phyloP scores from a whole-genome alignment of 2,797 vertebrate species.

The Petrocephalus schoutedeni region DNA sequence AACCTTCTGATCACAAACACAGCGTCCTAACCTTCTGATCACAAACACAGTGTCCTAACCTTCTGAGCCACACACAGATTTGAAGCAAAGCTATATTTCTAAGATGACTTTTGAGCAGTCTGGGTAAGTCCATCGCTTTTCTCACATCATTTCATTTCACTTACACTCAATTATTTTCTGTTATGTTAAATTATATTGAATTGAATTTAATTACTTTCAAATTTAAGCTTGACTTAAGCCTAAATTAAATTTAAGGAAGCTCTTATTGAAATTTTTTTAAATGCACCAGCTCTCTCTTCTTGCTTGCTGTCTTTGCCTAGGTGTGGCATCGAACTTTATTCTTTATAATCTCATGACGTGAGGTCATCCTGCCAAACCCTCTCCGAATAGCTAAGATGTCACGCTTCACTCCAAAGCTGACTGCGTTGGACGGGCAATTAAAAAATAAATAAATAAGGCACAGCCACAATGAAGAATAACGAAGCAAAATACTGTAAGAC shows the following conservation, averaged over 20 bases:
- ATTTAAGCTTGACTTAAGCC: neutral
- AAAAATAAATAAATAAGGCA: neutral
- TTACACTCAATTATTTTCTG: neutral
- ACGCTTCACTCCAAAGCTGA: neutral
- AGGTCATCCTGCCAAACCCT: neutral
- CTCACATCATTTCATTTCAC: neutral
- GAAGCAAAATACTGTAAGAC: neutral
- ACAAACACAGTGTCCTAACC: neutral
- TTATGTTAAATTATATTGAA: neutral
- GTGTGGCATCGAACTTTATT: neutral
- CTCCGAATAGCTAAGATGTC: neutral
- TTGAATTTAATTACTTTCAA: neutral
- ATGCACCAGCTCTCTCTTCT: neutral
- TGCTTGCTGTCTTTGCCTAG: neutral
- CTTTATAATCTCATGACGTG: neutral
- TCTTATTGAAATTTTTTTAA: neutral
- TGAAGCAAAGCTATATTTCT: neutral
- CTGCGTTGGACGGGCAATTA: neutral
- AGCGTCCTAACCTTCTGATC: neutral
- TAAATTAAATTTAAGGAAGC: slow-evolving; percentile 10
- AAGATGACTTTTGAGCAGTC: neutral
- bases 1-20: too few species aligned
- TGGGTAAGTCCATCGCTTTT: neutral
- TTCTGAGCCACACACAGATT: neutral
- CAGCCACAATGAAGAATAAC: neutral